phyloP scores from a whole-genome alignment of 2,888 invertebrate genomes.

The Nemurella pictetii region DNA sequence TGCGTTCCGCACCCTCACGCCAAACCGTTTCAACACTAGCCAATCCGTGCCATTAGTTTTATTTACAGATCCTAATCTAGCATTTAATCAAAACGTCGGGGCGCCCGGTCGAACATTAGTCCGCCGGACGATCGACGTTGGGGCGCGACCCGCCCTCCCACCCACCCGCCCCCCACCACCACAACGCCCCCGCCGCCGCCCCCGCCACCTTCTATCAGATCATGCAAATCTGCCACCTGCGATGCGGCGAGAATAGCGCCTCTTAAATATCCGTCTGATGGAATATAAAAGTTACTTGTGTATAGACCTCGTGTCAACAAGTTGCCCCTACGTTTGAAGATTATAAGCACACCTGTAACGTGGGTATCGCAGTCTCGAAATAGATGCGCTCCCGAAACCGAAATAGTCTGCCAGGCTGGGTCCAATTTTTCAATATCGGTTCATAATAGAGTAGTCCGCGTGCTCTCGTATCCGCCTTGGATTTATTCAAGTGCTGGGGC shows the following conservation, averaged over 20 bases:
- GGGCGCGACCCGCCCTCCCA: no score
- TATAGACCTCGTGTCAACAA: conserved; percentile 12
- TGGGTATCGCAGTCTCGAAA: background rate
- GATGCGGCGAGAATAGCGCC: background rate
- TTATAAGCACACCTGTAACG: conserved; percentile 21
- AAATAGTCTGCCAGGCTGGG: conserved; percentile 1
- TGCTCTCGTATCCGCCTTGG: background rate
- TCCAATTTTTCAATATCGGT: conserved; percentile 7
- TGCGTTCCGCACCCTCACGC: background rate
- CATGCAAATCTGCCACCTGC: background rate
- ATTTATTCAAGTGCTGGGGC: conserved; percentile 1
- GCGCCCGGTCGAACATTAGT: background rate
- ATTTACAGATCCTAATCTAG: conserved; percentile 6
- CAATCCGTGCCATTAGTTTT: background rate
- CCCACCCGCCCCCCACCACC: no score
- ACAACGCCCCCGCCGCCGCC: no score
- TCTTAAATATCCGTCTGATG: background rate
- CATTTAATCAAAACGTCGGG: conserved; percentile 11
- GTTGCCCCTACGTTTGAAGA: conserved; percentile 2
- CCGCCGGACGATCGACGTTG: no score
- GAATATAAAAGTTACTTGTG: background rate
- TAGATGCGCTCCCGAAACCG: background rate
- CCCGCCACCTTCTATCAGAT: background rate
- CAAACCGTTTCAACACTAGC: background rate
- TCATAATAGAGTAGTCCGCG: background rate